Conservation (phyloP, 2,888 invertebrate genomes). For the Hyles lineata region DNA sequence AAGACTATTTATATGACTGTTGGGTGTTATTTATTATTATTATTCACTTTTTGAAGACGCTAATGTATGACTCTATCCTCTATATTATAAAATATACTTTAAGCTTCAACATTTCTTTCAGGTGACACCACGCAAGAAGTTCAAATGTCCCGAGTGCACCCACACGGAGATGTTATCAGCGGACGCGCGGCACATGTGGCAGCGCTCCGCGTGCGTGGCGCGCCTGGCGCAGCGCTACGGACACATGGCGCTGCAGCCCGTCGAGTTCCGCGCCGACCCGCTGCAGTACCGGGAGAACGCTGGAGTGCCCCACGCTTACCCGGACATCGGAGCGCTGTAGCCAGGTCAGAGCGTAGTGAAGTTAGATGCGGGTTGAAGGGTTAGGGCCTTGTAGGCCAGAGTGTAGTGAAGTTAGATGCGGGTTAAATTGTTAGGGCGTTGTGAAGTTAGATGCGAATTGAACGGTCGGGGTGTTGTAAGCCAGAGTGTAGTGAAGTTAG, state of each 20-base stretch:
- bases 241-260: conserved; percentile 93
- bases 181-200: conserved; percentile 96
- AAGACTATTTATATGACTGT: no score
- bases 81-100: no score
- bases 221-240: conserved; percentile 91
- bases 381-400: neutral
- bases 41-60: no score
- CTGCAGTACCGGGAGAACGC: conserved; percentile 95
- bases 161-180: conserved; percentile 97
- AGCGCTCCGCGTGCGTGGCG: conserved; percentile 95
- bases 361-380: neutral
- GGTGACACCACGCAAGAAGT: conserved; percentile 98
- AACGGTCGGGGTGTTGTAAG: no score
- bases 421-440: no score
- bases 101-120: no score
- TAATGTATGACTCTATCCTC: no score
- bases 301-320: conserved; percentile 94
- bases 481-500: no score
- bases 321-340: conserved; percentile 94
- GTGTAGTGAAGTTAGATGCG: no score
- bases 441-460: no score
- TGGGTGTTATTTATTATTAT: no score
- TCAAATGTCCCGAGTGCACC: conserved; percentile 97
- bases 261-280: conserved; percentile 98
- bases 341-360: no score